A percentile compares a stretch with the other conserved stretches of the same genome.
These are phyloP conservation scores for Chrysemys picta DNA, from an alignment of 2,113 vertebrate species.

Conservation along the genomic window DNA sequence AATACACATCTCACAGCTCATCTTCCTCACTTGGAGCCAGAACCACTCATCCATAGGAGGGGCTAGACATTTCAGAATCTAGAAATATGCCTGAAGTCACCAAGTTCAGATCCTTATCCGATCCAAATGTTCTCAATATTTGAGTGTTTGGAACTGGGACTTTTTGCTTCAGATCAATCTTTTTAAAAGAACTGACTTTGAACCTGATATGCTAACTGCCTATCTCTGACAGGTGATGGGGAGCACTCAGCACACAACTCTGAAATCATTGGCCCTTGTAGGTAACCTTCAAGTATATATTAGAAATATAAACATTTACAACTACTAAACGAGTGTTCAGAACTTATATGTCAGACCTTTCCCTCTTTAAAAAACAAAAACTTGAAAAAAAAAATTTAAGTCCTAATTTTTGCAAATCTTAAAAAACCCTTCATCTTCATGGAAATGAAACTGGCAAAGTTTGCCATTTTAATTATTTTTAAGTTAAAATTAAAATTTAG, in stretches of 20 bases:
- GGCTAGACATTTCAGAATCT: not conserved
- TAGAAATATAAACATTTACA: slow-evolving; percentile 27
- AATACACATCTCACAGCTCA: fast-evolving
- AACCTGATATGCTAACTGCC: not conserved
- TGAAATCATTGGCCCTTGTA: not conserved
- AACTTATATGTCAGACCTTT: not conserved
- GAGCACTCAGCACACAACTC: not conserved
- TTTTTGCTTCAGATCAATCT: fast-evolving
- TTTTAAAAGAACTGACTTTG: not conserved
- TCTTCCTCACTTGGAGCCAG: fast-evolving
- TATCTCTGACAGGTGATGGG: no score
- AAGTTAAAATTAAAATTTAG: not conserved
- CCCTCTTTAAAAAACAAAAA: not conserved
- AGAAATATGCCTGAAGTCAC: not conserved
- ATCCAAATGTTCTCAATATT: not conserved
- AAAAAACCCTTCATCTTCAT: not conserved
- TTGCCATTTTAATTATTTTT: not conserved
- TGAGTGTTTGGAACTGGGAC: not conserved
- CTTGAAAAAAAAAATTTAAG: not conserved
- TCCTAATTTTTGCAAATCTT: not conserved
- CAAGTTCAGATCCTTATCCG: not conserved
- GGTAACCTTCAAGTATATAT: not conserved
- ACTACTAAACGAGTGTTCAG: not conserved
- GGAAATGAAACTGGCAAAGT: not conserved
- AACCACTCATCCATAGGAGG: not conserved